Percentiles rank a stretch among this genome's conserved stretches.
These are phyloP conservation scores for Erpobdella octoculata DNA, from an alignment of 2,888 invertebrate genomes.

Conservation along the genomic window DNA sequence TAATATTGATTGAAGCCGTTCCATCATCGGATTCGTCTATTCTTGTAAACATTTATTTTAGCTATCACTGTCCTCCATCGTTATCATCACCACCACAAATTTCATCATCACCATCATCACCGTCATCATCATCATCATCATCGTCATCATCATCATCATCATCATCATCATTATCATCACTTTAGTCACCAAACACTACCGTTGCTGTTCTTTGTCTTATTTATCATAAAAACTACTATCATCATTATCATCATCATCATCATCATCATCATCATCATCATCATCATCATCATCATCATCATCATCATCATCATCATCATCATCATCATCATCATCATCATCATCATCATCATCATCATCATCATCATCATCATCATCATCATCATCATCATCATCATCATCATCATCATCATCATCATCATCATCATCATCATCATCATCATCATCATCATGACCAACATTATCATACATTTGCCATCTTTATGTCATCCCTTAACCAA, in stretches of 20 bases:
- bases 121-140: constrained; percentile 14
- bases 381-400: background rate
- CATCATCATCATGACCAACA: background rate
- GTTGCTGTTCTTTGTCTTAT: no score
- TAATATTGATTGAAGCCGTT: no score
- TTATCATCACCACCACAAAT: background rate
- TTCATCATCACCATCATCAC: constrained; percentile 28
- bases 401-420: background rate
- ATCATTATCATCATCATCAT: constrained; percentile 34
- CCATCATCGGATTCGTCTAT: no score
- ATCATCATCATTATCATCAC: background rate
- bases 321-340: constrained; percentile 32
- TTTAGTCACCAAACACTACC: no score
- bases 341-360: constrained; percentile 33
- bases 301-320: constrained; percentile 6
- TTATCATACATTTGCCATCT: no score
- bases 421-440: background rate
- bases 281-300: constrained; percentile 2
- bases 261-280: constrained; percentile 31
- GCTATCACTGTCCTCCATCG: no score
- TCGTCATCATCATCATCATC: background rate
- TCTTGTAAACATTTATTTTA: no score
- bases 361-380: no score
- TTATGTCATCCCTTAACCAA: no score
- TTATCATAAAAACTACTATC: constrained; percentile 31